A percentile compares a stretch with the other conserved stretches of the same genome.
Conservation (phyloP, 2,888 invertebrate genomes). For the Papilio elwesi region DNA sequence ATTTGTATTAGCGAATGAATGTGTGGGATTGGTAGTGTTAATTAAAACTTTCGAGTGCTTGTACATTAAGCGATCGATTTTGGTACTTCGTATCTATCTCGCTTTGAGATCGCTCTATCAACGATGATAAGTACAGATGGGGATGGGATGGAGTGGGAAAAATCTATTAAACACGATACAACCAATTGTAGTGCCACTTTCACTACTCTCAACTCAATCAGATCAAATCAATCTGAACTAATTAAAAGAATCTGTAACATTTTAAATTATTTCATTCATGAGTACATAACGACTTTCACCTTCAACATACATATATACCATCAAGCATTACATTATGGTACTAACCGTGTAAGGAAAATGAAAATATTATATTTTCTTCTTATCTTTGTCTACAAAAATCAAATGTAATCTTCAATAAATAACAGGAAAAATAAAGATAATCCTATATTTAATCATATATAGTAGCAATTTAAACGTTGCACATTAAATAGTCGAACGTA, state of each 20-base stretch:
- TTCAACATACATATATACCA: neutral
- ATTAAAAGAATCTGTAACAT: neutral
- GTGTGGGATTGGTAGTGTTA: slow-evolving; percentile 59
- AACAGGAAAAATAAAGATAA: neutral
- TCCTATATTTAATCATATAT: neutral
- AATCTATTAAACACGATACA: slow-evolving; percentile 41
- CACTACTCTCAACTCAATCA: slow-evolving; percentile 39
- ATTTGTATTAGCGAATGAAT: slow-evolving; percentile 44
- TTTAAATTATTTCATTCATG: no score
- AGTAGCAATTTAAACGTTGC: neutral
- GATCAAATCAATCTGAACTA: neutral
- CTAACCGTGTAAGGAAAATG: neutral
- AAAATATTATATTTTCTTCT: neutral
- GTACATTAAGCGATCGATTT: slow-evolving; percentile 57
- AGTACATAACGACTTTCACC: no score
- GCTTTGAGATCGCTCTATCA: slow-evolving; percentile 51
- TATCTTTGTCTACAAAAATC: neutral
- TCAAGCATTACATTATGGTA: neutral
- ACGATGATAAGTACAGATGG: slow-evolving; percentile 37
- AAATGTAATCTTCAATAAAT: no score
- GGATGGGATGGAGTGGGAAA: slow-evolving; percentile 50
- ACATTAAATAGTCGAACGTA: slow-evolving; percentile 23
- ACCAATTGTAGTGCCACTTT: slow-evolving; percentile 42
- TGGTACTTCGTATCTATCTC: slow-evolving; percentile 44
- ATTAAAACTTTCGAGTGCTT: slow-evolving; percentile 71